phyloP scores from a whole-genome alignment of 2,797 vertebrate genomes.

The Bradypodion ventrale region DNA sequence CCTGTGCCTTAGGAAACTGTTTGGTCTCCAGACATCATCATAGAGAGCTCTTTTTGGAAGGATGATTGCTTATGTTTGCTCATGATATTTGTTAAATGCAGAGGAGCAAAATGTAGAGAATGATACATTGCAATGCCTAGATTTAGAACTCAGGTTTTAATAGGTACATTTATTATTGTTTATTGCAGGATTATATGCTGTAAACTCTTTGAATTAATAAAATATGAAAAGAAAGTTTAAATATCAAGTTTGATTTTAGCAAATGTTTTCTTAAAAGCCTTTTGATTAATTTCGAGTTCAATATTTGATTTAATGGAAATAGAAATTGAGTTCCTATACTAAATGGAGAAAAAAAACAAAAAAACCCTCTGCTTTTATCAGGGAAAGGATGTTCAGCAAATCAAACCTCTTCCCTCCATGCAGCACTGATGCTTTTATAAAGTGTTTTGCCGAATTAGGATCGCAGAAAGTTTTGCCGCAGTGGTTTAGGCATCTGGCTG shows the following conservation, averaged over 20 bases:
- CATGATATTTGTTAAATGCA: neutral
- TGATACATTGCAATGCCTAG: neutral
- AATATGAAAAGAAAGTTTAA: neutral
- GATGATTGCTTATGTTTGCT: neutral
- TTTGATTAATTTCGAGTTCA: neutral
- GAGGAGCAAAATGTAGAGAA: neutral
- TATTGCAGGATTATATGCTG: too few relatives aligned
- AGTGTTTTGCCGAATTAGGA: neutral
- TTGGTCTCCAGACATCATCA: neutral
- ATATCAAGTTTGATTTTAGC: neutral
- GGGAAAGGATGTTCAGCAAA: neutral
- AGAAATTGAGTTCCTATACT: neutral
- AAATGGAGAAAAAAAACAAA: neutral
- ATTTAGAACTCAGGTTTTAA: neutral
- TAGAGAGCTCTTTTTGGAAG: neutral
- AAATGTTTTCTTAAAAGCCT: neutral
- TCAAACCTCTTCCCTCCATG: neutral
- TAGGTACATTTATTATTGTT: neutral
- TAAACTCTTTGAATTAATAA: neutral
- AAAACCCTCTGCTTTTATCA: neutral
- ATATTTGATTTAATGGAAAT: neutral
- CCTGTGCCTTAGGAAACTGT: neutral
- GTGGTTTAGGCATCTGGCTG: too few relatives aligned
- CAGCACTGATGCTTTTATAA: neutral
- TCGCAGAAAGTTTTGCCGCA: neutral